Evolutionary conservation across 2,113 vertebrate genomes (phyloP).

Genomic region (Corythornis vintsioides): DNA sequence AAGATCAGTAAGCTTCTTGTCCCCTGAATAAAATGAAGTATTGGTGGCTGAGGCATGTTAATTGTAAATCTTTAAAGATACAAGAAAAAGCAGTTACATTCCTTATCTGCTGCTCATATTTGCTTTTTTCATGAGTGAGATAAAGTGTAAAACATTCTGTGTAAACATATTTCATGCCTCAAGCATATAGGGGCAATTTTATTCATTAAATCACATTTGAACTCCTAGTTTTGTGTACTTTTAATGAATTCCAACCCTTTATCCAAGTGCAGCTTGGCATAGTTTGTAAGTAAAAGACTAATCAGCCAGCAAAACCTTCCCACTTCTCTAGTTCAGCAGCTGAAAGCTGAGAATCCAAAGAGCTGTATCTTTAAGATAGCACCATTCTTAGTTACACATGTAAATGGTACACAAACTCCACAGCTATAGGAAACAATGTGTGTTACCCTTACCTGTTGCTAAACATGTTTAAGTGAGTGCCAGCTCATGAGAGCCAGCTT

Average conservation of each 20-base stretch:
- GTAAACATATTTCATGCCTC: neutral
- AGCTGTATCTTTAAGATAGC: neutral
- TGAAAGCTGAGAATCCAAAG: neutral
- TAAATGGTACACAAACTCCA: neutral
- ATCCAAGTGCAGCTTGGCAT: neutral
- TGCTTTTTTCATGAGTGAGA: neutral
- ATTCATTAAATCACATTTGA: neutral
- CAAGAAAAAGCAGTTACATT: neutral
- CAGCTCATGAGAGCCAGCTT: neutral
- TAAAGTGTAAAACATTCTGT: neutral
- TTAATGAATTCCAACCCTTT: neutral
- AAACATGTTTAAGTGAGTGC: neutral
- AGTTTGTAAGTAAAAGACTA: neutral
- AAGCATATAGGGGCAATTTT: neutral
- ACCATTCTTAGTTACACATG: neutral
- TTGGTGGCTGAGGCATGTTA: neutral
- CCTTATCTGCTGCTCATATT: neutral
- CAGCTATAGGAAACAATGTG: neutral
- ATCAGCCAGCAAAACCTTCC: neutral
- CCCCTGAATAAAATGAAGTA: neutral
- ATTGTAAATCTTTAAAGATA: slow-evolving; percentile 2
- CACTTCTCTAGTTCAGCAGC: neutral
- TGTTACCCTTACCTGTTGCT: neutral
- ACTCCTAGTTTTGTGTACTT: neutral
- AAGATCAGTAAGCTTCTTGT: neutral